Evolutionary conservation across 2,113 vertebrate species (phyloP).

Genomic region (Cyphomyrus plagiostoma): DNA sequence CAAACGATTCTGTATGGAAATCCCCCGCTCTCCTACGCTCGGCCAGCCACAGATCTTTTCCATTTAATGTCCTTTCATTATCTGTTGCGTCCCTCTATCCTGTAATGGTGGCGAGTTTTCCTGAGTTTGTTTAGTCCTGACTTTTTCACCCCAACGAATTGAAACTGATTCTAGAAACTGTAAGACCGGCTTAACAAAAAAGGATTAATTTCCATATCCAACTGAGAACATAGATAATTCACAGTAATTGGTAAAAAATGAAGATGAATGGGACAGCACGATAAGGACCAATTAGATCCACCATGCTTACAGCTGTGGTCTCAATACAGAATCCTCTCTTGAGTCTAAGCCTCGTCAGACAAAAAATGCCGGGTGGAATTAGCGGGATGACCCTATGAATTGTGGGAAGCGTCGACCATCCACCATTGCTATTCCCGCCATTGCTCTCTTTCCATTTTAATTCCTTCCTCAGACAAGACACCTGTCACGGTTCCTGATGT

Average conservation of each 20-base stretch:
- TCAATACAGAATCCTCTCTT: conserved; percentile 93
- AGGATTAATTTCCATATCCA: conserved; percentile 99
- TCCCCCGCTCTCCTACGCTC: not conserved
- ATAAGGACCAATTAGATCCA: conserved; percentile 99
- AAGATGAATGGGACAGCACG: conserved; percentile 99
- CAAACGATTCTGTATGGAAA: not conserved
- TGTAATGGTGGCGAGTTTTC: conserved; percentile 63
- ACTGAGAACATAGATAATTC: conserved; percentile 99
- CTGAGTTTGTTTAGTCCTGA: conserved; percentile 71
- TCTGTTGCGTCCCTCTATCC: conserved; percentile 45
- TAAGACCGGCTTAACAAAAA: conserved; percentile 99
- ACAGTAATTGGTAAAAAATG: conserved; percentile 99
- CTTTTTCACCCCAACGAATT: conserved; percentile 76
- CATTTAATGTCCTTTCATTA: conserved; percentile 54
- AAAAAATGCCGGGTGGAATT: conserved; percentile 68
- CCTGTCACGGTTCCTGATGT: conserved; percentile 71
- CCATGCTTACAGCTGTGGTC: conserved; percentile 99
- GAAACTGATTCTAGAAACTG: conserved; percentile 86
- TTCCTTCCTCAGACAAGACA: conserved; percentile 70
- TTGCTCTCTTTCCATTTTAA: conserved; percentile 55
- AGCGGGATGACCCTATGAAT: conserved; percentile 74
- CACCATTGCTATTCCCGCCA: conserved; percentile 57
- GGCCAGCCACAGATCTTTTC: conserved; percentile 4
- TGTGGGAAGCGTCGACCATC: conserved; percentile 63
- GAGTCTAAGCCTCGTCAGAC: conserved; percentile 84